Conservation (phyloP, 1,140 invertebrate genomes). For the Platyscapa corneri region DNA sequence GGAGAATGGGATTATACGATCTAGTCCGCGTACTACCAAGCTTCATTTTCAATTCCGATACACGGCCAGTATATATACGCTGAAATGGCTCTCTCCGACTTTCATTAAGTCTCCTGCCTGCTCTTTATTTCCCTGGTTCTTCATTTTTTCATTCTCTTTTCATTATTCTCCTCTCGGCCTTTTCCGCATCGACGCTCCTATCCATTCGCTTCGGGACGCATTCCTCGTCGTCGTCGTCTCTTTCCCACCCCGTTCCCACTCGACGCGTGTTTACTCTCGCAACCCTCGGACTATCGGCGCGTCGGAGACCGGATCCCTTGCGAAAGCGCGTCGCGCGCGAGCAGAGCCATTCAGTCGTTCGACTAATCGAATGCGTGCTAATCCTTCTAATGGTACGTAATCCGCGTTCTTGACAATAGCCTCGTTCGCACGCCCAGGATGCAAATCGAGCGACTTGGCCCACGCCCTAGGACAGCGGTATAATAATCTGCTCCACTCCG, state of each 20-base stretch:
- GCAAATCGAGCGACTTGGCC: not conserved
- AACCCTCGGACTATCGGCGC: not conserved
- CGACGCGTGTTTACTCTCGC: not conserved
- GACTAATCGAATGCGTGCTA: not conserved
- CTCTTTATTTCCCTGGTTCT: slow-evolving; percentile 8
- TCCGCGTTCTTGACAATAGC: too few species aligned
- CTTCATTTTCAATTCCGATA: slow-evolving; percentile 43
- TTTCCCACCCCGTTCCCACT: not conserved
- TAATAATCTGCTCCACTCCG: too few species aligned
- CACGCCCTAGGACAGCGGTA: not conserved
- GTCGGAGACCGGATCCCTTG: too few species aligned
- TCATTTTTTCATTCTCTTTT: not conserved
- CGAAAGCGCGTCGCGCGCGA: too few species aligned
- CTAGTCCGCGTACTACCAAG: not conserved
- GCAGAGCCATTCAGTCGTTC: too few species aligned
- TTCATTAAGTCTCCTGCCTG: slow-evolving; percentile 13
- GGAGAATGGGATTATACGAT: slow-evolving; percentile 39
- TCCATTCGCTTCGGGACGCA: not conserved
- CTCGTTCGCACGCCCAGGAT: not conserved
- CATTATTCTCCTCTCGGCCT: not conserved
- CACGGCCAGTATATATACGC: not conserved
- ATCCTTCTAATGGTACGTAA: too few species aligned
- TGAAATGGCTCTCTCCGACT: not conserved
- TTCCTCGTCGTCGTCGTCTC: too few species aligned
- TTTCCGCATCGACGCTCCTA: not conserved